Evolutionary conservation across 2,888 invertebrate species (phyloP).

Genomic region (Halictus quadricinctus): DNA sequence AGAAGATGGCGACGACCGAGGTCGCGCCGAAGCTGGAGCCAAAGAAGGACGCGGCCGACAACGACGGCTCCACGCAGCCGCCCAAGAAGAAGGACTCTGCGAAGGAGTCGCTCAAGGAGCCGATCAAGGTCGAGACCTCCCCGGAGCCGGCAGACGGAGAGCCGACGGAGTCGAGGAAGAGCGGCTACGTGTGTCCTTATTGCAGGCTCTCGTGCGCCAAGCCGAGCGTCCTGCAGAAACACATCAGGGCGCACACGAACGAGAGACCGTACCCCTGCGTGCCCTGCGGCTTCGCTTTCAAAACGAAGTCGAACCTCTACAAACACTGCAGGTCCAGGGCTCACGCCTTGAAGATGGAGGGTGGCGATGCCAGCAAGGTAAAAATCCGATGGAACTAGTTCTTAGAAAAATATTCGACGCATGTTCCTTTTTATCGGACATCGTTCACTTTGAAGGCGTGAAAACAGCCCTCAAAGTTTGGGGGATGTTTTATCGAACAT

Average conservation of each 20-base stretch:
- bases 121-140: constrained; percentile 66
- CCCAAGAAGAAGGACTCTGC: constrained; percentile 63
- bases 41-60: constrained; percentile 71
- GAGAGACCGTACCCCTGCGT: constrained; percentile 95
- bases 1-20: constrained; percentile 89
- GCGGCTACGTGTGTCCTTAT: constrained; percentile 93
- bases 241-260: constrained; percentile 96
- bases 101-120: constrained; percentile 68
- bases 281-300: constrained; percentile 95
- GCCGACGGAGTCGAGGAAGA: constrained; percentile 80
- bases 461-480: not conserved
- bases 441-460: no score
- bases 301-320: constrained; percentile 96
- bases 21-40: constrained; percentile 75
- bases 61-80: constrained; percentile 59
- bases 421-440: no score
- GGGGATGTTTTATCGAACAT: no score
- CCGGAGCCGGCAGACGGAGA: constrained; percentile 75
- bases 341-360: constrained; percentile 87
- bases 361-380: constrained; percentile 83
- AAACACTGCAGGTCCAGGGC: constrained; percentile 93
- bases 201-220: constrained; percentile 95
- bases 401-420: no score
- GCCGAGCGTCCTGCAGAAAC: constrained; percentile 96
- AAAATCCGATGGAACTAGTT: constrained; percentile 3